Conservation (phyloP, 1,140 invertebrate genomes). For the Lerema accius region DNA sequence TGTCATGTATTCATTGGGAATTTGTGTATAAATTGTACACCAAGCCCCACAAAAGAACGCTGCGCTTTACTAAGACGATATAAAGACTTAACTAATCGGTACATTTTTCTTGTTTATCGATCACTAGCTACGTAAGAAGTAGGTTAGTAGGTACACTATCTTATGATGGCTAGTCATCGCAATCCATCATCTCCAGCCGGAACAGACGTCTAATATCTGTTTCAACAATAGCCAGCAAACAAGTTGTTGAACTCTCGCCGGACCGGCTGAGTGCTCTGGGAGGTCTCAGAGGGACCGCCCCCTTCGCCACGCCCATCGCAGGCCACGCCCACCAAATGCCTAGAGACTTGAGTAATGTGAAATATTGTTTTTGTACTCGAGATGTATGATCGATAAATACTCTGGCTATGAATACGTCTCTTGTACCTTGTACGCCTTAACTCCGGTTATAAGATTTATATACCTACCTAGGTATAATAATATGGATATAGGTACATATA, state of each 20-base stretch:
- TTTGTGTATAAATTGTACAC: no score
- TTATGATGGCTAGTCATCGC: not conserved
- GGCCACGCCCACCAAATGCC: constrained; percentile 64
- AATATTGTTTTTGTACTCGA: constrained; percentile 59
- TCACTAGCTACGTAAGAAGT: no score
- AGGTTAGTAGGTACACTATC: no score
- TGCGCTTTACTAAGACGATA: no score
- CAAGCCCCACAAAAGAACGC: no score
- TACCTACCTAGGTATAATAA: not conserved
- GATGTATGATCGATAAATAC: constrained; percentile 55
- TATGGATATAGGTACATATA: not conserved
- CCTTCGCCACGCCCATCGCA: constrained; percentile 58
- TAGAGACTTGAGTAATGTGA: constrained; percentile 59
- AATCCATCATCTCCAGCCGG: constrained; percentile 3
- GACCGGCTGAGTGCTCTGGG: constrained; percentile 58
- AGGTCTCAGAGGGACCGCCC: constrained; percentile 66
- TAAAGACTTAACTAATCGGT: no score
- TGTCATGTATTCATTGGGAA: no score
- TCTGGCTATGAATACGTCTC: not conserved
- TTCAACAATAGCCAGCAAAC: constrained; percentile 56
- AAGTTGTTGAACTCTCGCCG: constrained; percentile 55
- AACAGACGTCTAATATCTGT: constrained; percentile 48
- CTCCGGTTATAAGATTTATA: not conserved
- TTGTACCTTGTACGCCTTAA: not conserved
- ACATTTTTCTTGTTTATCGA: no score